Evolutionary conservation across 2,888 invertebrate species (phyloP).

Genomic region (Eupithecia centaureata): DNA sequence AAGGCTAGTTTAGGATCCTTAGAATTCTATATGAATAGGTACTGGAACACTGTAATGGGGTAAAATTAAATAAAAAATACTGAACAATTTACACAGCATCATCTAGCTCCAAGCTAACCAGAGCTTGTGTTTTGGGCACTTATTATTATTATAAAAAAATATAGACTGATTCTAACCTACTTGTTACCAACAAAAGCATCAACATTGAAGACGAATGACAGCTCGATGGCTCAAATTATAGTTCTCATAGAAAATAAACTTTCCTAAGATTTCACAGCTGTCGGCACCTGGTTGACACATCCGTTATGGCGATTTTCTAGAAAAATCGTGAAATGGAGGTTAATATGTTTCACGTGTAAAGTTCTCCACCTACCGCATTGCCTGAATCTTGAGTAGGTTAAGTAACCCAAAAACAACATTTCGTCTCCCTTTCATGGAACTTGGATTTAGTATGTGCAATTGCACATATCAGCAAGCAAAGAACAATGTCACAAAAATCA

Average conservation of each 20-base stretch:
- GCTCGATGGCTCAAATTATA: neutral
- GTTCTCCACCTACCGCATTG: constrained; percentile 3
- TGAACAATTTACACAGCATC: too few species aligned
- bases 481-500: too few species aligned
- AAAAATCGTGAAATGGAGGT: constrained; percentile 15
- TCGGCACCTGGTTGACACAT: neutral
- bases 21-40: too few species aligned
- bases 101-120: too few species aligned
- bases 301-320: neutral
- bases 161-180: neutral
- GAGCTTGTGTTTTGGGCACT: too few species aligned
- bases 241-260: constrained; percentile 1
- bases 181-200: neutral
- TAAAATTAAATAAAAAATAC: too few species aligned
- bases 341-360: constrained; percentile 14
- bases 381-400: constrained; percentile 4
- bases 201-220: neutral
- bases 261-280: neutral
- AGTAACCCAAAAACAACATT: constrained; percentile 1
- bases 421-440: constrained; percentile 1
- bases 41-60: too few species aligned
- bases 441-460: too few species aligned
- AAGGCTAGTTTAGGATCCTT: too few species aligned
- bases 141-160: too few species aligned
- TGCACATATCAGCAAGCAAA: too few species aligned